Base-by-base conservation (phyloP, 2,113 vertebrate species). In the Pelmatolapia mariae region DNA sequence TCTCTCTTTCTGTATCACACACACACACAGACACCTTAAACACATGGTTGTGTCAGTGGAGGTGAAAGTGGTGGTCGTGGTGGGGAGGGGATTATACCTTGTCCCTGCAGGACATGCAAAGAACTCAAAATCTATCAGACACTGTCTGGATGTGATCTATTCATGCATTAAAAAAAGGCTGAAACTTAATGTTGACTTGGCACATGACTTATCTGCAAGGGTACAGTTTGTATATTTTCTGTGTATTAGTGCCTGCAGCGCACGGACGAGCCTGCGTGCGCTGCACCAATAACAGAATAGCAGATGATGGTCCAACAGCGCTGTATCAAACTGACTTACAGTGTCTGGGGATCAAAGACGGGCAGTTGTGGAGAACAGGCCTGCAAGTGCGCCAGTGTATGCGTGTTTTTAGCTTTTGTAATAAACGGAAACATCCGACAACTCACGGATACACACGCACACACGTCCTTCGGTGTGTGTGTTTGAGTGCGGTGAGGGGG, bases 301-400 rank as follows among this genome's bases (percentile, higher is more conserved):
- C 33, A 66, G 66, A 79, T 84, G 89, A 50, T 19, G 10, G 4
- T 26, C 92, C 87, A 88, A 88, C 87, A 83, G 89, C 61, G 83
- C 81, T 91, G 89, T 86, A 90, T 92, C 87, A 92, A 54, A 87
- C 86, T 89, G 91, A 92, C 73, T 94, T 91, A 87, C 82, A 66
- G 81, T 53, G 88, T 90, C 86, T 87, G 81, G 68, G 83, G 76
- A 82, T 50, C 43, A 78, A 50, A 31, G 71, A 78, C 16, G 10
- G 43, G 16, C 7, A 18, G 40, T 29, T 45, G 68, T 11, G 68
- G 71, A 29, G 68, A 73, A 47, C 24, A 76, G 24, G 43, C 16
- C 43, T 50, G 43, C 7, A 78, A 31, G 16, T 31, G 4, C 4
- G 43, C 16, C 16, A 50, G 26, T 50, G 71, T 50, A 47, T 26